These are phyloP conservation scores for Gymnogyps californianus DNA, from an alignment of 2,113 vertebrate species.

Conservation along the genomic window DNA sequence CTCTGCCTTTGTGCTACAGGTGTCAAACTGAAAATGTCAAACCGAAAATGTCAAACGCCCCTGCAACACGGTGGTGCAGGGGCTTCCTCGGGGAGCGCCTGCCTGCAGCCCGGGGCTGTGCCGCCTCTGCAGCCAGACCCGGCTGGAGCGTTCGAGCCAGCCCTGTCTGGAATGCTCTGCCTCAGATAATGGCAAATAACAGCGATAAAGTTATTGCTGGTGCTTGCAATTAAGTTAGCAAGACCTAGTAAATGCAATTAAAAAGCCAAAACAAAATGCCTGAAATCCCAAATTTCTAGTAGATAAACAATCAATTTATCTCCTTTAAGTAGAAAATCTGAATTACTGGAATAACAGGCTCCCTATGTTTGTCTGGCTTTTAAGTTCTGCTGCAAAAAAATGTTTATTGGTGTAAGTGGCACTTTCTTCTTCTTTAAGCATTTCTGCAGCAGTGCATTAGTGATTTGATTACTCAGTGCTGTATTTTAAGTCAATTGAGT, in stretches of 20 bases:
- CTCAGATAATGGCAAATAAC: background rate
- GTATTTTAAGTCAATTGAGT: background rate
- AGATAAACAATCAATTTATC: background rate
- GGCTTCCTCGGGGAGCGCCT: too few relatives aligned
- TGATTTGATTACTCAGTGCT: background rate
- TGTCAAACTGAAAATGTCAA: fast-evolving
- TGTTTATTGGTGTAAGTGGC: background rate
- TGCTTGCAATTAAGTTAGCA: background rate
- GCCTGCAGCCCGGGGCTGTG: background rate
- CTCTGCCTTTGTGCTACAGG: background rate
- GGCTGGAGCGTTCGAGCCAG: background rate
- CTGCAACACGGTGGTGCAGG: background rate
- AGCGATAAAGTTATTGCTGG: fast-evolving
- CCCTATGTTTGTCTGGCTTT: background rate
- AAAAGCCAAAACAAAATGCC: background rate
- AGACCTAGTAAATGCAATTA: background rate
- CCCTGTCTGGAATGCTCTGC: background rate
- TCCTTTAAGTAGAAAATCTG: background rate
- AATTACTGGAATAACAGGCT: background rate
- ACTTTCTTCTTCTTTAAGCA: background rate
- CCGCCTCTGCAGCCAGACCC: background rate
- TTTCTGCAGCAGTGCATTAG: background rate
- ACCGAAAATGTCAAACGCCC: too few relatives aligned
- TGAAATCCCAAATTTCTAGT: background rate
- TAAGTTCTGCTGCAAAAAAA: background rate